Evolutionary conservation across 1,140 invertebrate genomes (phyloP), one percentile per base, ranked within the genome.

Genomic region (Sminthurides bifidus): DNA sequence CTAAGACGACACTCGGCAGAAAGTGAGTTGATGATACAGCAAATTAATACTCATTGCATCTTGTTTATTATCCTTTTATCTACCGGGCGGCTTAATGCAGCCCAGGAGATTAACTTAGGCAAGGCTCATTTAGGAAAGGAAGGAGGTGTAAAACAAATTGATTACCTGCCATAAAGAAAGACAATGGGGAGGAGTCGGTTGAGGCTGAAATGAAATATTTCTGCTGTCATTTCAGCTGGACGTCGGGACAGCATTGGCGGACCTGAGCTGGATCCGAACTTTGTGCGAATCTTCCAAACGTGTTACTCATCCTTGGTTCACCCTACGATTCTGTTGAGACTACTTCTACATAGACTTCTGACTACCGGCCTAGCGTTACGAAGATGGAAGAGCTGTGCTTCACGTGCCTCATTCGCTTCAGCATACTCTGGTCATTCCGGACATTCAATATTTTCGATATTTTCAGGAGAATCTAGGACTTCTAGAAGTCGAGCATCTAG

Each of bases 291-390:
- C n/a, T 73, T 75, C 53, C 63, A 76, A 38, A 66, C 71, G 2
- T 73, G 71, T 51, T 72, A 79, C 38, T 76, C 79, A 1, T 70
- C 75, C 52, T 67, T 79, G 15, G 69, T 80, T 27, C 76, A 77
- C 63, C 79, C 79, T 0, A 68, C 80, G 4, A 77, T 81, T 15
- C 68, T 81, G 10, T 65, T 81, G 14, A 68, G 79, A 10, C 69
- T 81, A 3, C 69, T 81, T 21, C 72, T 78, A 43, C 79, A 81
- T 66, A 72, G 78, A 43, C 69, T 81, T 19, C 75, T 75, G 2
- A 73, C 71, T n/a, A 74, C 73, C n/a, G 68, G 66, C 43, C 68
- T 71, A 15, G 68, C 73, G 3, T 66, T 73, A 24, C 67, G 70
- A 59, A 63, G 72, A 56, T 73, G 72, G 73, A 73, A 74, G 57